phyloP scores from a whole-genome alignment of 2,888 invertebrate species.

The Spodoptera littoralis region DNA sequence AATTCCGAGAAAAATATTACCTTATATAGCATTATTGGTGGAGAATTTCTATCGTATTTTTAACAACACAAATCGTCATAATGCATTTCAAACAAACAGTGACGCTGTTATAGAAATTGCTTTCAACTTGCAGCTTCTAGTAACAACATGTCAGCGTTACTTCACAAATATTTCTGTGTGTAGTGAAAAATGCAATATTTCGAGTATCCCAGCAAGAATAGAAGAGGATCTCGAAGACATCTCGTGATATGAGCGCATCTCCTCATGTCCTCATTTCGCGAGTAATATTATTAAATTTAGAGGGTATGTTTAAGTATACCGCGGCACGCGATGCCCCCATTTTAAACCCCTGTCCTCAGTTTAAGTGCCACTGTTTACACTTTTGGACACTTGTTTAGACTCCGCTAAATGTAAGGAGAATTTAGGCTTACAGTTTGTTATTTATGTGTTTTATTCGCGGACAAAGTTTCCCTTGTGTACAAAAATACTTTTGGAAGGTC shows the following conservation, averaged over 20 bases:
- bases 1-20: no score
- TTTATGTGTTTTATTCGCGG: slow-evolving; percentile 23
- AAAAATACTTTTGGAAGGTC: slow-evolving; percentile 12
- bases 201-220: slow-evolving; percentile 3
- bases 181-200: slow-evolving; percentile 33
- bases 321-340: slow-evolving; percentile 51
- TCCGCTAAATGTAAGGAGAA: slow-evolving; percentile 30
- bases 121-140: slow-evolving; percentile 8
- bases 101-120: no score
- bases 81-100: no score
- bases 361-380: slow-evolving; percentile 39
- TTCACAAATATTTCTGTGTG: slow-evolving; percentile 25
- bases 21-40: no score
- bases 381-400: slow-evolving; percentile 40
- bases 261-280: slow-evolving; percentile 39
- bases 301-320: slow-evolving; percentile 32
- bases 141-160: slow-evolving; percentile 27
- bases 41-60: no score
- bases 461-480: slow-evolving; percentile 22
- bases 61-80: no score
- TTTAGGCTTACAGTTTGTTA: slow-evolving; percentile 10
- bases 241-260: slow-evolving; percentile 39
- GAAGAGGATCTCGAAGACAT: slow-evolving; percentile 25
- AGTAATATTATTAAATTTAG: slow-evolving; percentile 50
- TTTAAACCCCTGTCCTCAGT: slow-evolving; percentile 37